Percentiles rank a stretch among this genome's conserved stretches.
phyloP scores from a whole-genome alignment of 2,113 vertebrate species.

The Poecilia latipinna region DNA sequence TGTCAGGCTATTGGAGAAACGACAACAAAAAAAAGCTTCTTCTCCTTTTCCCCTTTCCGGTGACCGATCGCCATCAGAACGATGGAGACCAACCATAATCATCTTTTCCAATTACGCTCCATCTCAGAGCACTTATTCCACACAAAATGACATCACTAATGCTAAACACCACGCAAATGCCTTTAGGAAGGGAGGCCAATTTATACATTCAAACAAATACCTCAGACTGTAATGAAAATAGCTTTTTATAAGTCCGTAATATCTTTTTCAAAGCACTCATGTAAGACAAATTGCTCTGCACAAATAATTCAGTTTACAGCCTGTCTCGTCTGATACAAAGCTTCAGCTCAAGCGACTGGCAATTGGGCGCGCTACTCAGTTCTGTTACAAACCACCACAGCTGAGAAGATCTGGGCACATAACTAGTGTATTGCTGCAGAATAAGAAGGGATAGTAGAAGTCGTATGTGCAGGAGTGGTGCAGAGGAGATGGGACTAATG shows the following conservation, averaged over 20 bases:
- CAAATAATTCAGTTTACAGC: not conserved
- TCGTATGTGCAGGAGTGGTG: not conserved
- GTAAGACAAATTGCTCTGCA: conserved; percentile 25
- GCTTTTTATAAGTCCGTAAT: conserved; percentile 48
- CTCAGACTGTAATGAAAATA: conserved; percentile 58
- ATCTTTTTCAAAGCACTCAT: conserved; percentile 41
- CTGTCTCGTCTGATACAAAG: not conserved
- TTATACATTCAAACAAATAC: conserved; percentile 64
- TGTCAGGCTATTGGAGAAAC: not conserved
- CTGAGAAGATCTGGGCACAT: not conserved
- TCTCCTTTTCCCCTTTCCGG: conserved; percentile 9
- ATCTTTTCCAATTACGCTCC: conserved; percentile 77
- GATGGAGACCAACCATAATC: conserved; percentile 68
- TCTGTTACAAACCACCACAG: not conserved
- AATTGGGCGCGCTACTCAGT: conserved; percentile 55
- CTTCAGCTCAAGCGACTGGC: conserved; percentile 47
- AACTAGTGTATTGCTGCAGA: not conserved
- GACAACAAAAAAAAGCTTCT: not conserved
- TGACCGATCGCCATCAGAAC: conserved; percentile 60
- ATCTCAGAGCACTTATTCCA: conserved; percentile 76
- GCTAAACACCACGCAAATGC: conserved; percentile 67
- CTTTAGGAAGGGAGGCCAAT: conserved; percentile 50
- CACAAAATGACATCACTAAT: conserved; percentile 72
- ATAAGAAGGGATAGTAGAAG: conserved; percentile 4
- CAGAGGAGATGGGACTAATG: conserved; percentile 50